Percentiles rank a stretch among this genome's conserved stretches.
phyloP scores from a whole-genome alignment of 2,797 vertebrate genomes.

The Takifugu ocellatus region DNA sequence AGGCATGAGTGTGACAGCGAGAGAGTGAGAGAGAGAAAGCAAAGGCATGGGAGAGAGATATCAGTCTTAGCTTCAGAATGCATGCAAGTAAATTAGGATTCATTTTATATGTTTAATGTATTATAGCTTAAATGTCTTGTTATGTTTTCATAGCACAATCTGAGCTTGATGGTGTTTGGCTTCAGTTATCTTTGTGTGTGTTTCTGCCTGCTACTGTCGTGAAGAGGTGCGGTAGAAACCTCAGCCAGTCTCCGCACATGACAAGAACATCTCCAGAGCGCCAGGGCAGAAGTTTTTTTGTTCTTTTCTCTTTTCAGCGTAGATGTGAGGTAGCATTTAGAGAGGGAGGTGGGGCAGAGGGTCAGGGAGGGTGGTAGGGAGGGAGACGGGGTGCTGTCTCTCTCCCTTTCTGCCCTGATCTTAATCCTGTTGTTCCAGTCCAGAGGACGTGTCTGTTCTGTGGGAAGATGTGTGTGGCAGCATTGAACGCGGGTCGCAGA shows the following conservation, averaged over 20 bases:
- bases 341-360: constrained; percentile 10
- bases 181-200: constrained; percentile 19
- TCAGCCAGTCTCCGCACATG: constrained; percentile 30
- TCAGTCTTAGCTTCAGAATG: constrained; percentile 42
- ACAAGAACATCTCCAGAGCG: constrained; percentile 30
- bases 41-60: constrained; percentile 27
- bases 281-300: constrained; percentile 45
- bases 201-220: constrained; percentile 28
- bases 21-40: constrained; percentile 26
- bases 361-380: constrained; percentile 13
- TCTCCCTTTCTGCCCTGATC: constrained; percentile 31
- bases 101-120: constrained; percentile 31
- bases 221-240: constrained; percentile 38
- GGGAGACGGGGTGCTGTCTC: constrained; percentile 18
- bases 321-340: constrained; percentile 23
- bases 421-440: constrained; percentile 71
- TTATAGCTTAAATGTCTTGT: neutral
- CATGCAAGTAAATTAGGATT: constrained; percentile 37
- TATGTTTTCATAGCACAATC: constrained; percentile 12
- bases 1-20: constrained; percentile 65
- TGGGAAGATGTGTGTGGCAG: constrained; percentile 44
- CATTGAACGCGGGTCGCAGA: constrained; percentile 57
- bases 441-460: constrained; percentile 54
- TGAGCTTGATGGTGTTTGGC: constrained; percentile 17
- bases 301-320: constrained; percentile 18